Base-by-base conservation (phyloP, 2,888 invertebrate genomes). In the Rhingia rostrata region DNA sequence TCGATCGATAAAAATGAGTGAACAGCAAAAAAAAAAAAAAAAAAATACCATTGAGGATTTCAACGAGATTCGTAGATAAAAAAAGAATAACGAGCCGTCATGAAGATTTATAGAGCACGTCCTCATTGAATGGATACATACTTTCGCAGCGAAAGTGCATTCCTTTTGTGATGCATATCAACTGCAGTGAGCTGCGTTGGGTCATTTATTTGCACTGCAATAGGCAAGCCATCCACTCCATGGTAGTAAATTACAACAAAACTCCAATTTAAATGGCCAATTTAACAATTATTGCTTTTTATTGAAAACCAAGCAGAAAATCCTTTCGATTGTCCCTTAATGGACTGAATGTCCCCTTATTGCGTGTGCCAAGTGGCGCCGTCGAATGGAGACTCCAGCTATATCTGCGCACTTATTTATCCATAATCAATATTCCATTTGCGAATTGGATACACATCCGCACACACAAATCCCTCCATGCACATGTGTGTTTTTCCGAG, bases 371-470 rank as follows among this genome's bases (percentile, higher is more conserved):
- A 22, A 22, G 22, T 22, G 22, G 22, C 22, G 22, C 22, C 22
- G 22, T 22, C 22, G 22, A 22, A 22, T 22, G 22, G 22, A 22
- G 22, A 22, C 22, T 22, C 3, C 64, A 12, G 6, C 4, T 39
- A 30, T 39, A 39, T 53, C 32, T 32, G 22, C 39, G 22, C 39
- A 53, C 41, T 66, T 41, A 66, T 66, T 66, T 66, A 66, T 66
- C 41, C 53, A 66, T 33, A 66, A 66, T 66, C 64, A 66, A 53
- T 66, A 66, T 66, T 53, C 64, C 64, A 66, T 66, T 53, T 66
- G 53, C 12, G 64, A 49, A 64, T 64, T 51, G 64, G 39, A 51
- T 6, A 37, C 37, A 33, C 32, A 7, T n/a, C 6, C 43, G 5
- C 10, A 53, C n/a, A 53, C n/a, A 12, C 33, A 53, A n/a, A 6